A percentile compares a stretch with the other conserved stretches of the same genome.
phyloP scores from a whole-genome alignment of 35 echinoderm and acorn worm species.

The Eucidaris tribuloides region DNA sequence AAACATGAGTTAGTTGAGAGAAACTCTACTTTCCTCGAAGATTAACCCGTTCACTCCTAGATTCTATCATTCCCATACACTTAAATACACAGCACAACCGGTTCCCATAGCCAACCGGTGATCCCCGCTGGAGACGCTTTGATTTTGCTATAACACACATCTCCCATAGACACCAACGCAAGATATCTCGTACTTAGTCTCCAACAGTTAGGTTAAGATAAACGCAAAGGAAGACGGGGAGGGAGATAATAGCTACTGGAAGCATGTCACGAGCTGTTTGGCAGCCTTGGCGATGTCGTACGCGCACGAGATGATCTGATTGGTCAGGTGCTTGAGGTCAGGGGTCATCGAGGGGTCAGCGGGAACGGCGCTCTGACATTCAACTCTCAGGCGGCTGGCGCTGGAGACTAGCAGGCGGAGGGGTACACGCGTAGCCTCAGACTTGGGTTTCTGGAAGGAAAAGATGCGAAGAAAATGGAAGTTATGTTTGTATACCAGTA shows the following conservation, averaged over 20 bases:
- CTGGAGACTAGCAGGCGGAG: constrained; percentile 58
- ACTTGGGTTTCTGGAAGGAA: constrained; percentile 76
- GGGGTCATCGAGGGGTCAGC: constrained; percentile 58
- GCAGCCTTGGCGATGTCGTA: constrained; percentile 98
- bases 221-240: neutral
- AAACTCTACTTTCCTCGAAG: neutral
- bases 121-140: neutral
- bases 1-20: neutral
- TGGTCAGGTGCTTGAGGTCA: constrained; percentile 44
- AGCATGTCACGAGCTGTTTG: constrained; percentile 86
- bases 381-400: constrained; percentile 57
- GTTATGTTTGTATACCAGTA: no score
- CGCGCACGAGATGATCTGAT: constrained; percentile 86
- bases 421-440: constrained; percentile 41
- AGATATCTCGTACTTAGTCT: no score
- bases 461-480: no score
- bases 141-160: no score
- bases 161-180: no score
- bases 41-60: neutral
- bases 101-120: no score
- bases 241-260: constrained; percentile 43
- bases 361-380: constrained; percentile 61
- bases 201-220: no score
- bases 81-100: no score
- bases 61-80: neutral